Conservation (phyloP, 2,797 vertebrate species). For the Liasis olivaceus region DNA sequence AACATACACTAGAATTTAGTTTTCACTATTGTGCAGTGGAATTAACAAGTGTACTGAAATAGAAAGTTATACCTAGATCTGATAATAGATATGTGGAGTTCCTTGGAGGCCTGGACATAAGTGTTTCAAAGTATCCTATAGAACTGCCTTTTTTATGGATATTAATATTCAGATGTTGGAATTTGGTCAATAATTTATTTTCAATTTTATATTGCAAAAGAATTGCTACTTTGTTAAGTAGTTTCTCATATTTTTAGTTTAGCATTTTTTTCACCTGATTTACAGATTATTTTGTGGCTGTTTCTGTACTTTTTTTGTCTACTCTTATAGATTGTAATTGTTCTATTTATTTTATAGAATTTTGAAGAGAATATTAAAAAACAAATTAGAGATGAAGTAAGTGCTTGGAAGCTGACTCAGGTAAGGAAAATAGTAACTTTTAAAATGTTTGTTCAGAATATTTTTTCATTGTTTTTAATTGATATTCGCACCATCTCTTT, state of each 20-base stretch:
- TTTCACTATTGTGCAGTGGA: too few relatives aligned
- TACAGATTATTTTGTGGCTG: not conserved
- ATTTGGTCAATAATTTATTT: not conserved
- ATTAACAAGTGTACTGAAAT: not conserved
- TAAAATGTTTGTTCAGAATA: conserved; percentile 37
- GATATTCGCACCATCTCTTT: not conserved
- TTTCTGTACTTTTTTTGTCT: not conserved
- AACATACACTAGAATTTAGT: not conserved
- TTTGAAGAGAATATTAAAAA: conserved; percentile 61
- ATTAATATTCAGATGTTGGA: not conserved
- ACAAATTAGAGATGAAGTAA: conserved; percentile 49
- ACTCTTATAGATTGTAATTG: not conserved
- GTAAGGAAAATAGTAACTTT: conserved; percentile 60
- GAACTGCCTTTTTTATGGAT: not conserved
- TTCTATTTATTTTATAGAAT: conserved; percentile 39
- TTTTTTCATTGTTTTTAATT: conserved; percentile 17
- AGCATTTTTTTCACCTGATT: not conserved
- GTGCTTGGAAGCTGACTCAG: conserved; percentile 49
- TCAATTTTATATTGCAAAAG: not conserved
- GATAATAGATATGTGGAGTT: not conserved
- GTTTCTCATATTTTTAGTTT: not conserved
- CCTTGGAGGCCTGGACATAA: not conserved
- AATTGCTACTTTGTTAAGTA: not conserved
- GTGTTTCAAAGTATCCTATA: not conserved
- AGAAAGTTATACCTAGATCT: not conserved